Base-by-base conservation (phyloP, 2,888 invertebrate genomes). In the Megaustenia siamemsis region DNA sequence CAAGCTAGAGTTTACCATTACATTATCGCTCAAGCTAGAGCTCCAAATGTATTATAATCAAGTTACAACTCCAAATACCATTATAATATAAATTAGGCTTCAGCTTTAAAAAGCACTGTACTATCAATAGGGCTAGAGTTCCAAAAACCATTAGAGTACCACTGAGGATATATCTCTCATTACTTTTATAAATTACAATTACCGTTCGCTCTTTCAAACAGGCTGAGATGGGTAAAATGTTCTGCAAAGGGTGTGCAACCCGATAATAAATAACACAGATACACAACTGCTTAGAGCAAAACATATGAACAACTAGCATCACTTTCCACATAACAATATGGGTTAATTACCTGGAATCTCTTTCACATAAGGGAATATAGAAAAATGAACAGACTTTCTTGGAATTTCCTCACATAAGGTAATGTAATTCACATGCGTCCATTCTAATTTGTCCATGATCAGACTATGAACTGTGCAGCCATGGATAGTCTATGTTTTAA, bases 301-400 rank as follows among this genome's bases (percentile, higher is more conserved):
- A n/a, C n/a, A n/a, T n/a, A n/a, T n/a, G n/a, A n/a, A n/a, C n/a
- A n/a, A n/a, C n/a, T n/a, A n/a, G n/a, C n/a, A n/a, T n/a, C n/a
- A n/a, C n/a, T n/a, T n/a, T n/a, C n/a, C n/a, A n/a, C n/a, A n/a
- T n/a, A n/a, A n/a, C n/a, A n/a, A n/a, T n/a, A n/a, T n/a, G n/a
- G 12, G 1, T 2, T 28, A 60, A 24, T 49, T 81, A 87, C 89
- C 87, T 60, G 91, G 90, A 43, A 91, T 90, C 83, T 91, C 89
- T 35, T 88, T 71, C 38, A 91, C 87, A 84, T 90, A 91, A 0
- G 91, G 90, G 86, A 91, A 91, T 82, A 91, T 88, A 49, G 90
- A 90, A 88, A 91, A 91, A 73, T 89, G 90, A 15, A 90, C 90
- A 28, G 84, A 88, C 38, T 56, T 81, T 35, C 35, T 69, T 12